phyloP scores from a whole-genome alignment of 2,797 vertebrate genomes.

The Pseudomugil gertrudae region DNA sequence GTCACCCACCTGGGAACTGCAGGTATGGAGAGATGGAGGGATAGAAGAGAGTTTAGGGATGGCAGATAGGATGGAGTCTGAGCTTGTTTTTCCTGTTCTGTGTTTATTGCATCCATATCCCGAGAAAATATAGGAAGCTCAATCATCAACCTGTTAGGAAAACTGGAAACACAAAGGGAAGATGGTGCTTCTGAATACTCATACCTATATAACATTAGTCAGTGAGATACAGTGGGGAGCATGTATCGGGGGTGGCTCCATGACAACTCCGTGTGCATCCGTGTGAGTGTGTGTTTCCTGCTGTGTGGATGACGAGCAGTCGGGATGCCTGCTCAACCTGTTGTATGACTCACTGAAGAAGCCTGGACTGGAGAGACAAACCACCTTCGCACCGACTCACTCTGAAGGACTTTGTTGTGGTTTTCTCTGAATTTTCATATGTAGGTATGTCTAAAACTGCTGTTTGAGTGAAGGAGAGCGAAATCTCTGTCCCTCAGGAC shows the following conservation, averaged over 20 bases:
- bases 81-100: slow-evolving; percentile 23
- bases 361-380: not conserved
- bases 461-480: not conserved
- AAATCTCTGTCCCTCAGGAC: not conserved
- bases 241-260: slow-evolving; percentile 74
- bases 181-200: not conserved
- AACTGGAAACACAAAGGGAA: slow-evolving; percentile 7
- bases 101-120: not conserved
- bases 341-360: slow-evolving; percentile 33
- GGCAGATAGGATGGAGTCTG: slow-evolving; percentile 7
- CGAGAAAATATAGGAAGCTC: not conserved
- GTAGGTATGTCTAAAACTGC: not conserved
- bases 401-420: not conserved
- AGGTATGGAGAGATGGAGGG: slow-evolving; percentile 52
- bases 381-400: not conserved
- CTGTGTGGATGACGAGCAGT: slow-evolving; percentile 39
- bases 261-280: slow-evolving; percentile 64
- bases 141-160: not conserved
- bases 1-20: slow-evolving; percentile 62
- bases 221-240: slow-evolving; percentile 65
- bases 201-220: slow-evolving; percentile 66
- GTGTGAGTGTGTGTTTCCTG: slow-evolving; percentile 20
- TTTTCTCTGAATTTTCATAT: not conserved
- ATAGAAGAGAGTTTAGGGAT: not conserved
- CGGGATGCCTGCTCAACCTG: slow-evolving; percentile 44